phyloP scores from a whole-genome alignment of 2,797 vertebrate species.

The Craterocephalus amniculus region DNA sequence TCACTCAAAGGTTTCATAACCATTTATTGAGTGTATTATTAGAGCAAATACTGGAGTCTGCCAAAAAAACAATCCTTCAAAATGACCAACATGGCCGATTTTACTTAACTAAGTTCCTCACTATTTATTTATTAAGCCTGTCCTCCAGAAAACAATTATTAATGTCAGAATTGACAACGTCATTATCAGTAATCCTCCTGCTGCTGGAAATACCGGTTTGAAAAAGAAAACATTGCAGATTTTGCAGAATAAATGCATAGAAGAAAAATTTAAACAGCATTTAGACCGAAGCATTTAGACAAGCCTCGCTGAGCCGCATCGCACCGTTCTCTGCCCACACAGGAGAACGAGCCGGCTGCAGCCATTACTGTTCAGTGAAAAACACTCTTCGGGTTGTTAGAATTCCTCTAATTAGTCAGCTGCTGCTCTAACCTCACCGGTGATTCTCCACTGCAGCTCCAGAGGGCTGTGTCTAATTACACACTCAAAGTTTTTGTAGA shows the following conservation, averaged over 20 bases:
- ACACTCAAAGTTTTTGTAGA: slow-evolving; percentile 1
- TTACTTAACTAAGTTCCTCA: too few species aligned
- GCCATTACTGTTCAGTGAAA: slow-evolving; percentile 16
- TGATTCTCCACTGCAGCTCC: slow-evolving; percentile 10
- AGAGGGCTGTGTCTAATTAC: slow-evolving; percentile 27
- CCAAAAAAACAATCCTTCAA: not conserved
- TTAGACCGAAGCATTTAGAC: slow-evolving; percentile 3
- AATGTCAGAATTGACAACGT: too few species aligned
- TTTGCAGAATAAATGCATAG: not conserved
- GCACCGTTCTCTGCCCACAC: slow-evolving; percentile 17
- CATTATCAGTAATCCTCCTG: not conserved
- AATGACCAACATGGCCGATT: too few species aligned
- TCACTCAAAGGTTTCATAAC: too few species aligned
- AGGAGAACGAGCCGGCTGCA: slow-evolving; percentile 13
- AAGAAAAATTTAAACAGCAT: not conserved
- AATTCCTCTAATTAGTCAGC: slow-evolving; percentile 34
- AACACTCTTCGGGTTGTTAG: slow-evolving; percentile 20
- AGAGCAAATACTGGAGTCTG: not conserved
- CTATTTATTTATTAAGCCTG: too few species aligned
- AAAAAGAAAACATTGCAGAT: not conserved
- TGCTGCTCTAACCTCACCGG: not conserved
- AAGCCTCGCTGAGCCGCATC: slow-evolving; percentile 14
- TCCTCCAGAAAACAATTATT: too few species aligned
- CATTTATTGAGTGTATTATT: not conserved
- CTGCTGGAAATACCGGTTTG: too few species aligned